phyloP scores from a whole-genome alignment of 2,888 invertebrate genomes.

The Tinea pellionella region DNA sequence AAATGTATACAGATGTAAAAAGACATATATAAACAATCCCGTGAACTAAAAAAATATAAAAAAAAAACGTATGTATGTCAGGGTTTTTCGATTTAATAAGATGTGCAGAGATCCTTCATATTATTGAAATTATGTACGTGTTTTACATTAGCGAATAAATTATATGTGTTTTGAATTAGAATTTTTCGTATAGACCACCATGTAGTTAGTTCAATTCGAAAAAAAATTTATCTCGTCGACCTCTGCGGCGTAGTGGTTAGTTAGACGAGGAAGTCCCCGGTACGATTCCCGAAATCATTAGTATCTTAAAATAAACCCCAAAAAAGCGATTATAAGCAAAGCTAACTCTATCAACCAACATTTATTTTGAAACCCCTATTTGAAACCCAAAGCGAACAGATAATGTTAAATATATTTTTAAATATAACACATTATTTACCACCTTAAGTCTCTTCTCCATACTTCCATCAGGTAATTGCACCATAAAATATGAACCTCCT shows the following conservation, averaged over 20 bases:
- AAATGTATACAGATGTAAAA: too few relatives aligned
- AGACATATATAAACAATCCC: too few relatives aligned
- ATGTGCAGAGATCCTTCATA: constrained; percentile 12
- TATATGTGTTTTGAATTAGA: too few relatives aligned
- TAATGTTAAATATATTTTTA: background rate
- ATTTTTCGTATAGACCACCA: too few relatives aligned
- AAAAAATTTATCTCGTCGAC: too few relatives aligned
- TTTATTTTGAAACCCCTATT: background rate
- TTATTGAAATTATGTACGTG: too few relatives aligned
- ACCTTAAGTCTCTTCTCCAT: constrained; percentile 91
- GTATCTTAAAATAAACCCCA: background rate
- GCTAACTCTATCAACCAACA: background rate
- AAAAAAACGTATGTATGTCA: background rate
- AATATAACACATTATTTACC: constrained; percentile 22
- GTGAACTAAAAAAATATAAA: too few relatives aligned
- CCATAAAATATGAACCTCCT: constrained; percentile 86
- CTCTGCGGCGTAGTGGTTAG: too few relatives aligned
- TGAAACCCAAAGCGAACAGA: background rate
- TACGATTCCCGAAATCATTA: too few relatives aligned
- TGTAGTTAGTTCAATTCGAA: too few relatives aligned
- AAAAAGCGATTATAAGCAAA: background rate
- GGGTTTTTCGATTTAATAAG: background rate
- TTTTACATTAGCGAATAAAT: too few relatives aligned
- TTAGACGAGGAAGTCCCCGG: too few relatives aligned
- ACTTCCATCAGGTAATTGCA: constrained; percentile 90